phyloP scores from a whole-genome alignment of 2,113 vertebrate species.

The Lasiurus borealis region DNA sequence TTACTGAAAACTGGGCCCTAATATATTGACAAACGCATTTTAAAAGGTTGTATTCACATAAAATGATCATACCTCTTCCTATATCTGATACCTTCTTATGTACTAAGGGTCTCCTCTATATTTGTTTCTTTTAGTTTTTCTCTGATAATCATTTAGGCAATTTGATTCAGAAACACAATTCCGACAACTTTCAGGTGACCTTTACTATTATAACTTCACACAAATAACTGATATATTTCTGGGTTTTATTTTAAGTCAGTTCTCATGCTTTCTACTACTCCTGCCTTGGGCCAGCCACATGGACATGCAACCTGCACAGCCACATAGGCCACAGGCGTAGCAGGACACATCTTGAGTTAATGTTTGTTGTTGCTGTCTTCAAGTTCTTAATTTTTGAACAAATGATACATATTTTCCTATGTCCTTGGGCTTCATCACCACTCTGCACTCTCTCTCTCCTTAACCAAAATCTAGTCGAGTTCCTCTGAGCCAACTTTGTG shows the following conservation, averaged over 20 bases:
- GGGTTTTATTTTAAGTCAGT: background rate
- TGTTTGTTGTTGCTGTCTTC: background rate
- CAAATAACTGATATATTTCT: background rate
- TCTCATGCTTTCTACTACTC: background rate
- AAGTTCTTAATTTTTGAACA: background rate
- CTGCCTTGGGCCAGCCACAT: background rate
- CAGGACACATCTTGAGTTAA: background rate
- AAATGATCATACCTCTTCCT: background rate
- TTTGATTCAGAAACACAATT: background rate
- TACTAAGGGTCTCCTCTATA: background rate
- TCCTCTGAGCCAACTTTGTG: background rate
- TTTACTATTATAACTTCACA: background rate
- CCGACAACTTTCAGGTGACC: background rate
- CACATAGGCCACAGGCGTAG: background rate
- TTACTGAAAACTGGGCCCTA: background rate
- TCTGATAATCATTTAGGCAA: background rate
- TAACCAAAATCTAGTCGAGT: background rate
- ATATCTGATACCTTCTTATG: background rate
- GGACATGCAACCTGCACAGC: accelerated
- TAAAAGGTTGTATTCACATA: background rate
- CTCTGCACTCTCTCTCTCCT: background rate
- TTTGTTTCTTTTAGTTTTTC: background rate
- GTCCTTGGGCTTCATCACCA: background rate
- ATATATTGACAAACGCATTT: background rate
- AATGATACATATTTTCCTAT: background rate